Evolutionary conservation across 2,797 vertebrate species (phyloP).

Genomic region (Clamator glandarius): DNA sequence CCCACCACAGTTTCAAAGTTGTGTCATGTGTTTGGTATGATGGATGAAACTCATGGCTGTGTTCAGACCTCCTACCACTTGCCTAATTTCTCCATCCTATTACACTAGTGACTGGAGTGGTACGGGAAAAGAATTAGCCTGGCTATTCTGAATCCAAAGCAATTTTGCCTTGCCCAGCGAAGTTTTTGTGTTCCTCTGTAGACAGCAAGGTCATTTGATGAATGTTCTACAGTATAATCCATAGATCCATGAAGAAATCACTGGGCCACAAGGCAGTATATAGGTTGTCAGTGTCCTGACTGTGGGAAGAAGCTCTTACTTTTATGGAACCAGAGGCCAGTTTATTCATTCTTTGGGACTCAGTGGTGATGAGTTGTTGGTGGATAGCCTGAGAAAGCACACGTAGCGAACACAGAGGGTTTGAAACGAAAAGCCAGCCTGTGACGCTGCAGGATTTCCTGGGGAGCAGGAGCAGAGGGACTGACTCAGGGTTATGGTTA

Average conservation of each 20-base stretch:
- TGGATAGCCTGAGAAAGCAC: background rate
- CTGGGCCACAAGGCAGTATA: background rate
- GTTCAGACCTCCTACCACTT: background rate
- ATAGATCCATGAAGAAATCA: background rate
- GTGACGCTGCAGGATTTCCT: background rate
- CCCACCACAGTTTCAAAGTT: background rate
- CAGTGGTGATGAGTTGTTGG: background rate
- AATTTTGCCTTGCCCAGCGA: background rate
- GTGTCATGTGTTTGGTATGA: background rate
- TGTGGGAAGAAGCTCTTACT: background rate
- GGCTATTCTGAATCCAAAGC: background rate
- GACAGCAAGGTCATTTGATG: background rate
- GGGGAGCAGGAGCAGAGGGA: background rate
- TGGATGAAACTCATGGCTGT: background rate
- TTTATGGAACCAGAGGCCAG: background rate
- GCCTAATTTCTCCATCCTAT: background rate
- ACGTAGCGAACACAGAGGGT: rapidly evolving
- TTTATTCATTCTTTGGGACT: background rate
- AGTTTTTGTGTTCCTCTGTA: background rate
- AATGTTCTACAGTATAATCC: background rate
- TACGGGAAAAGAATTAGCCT: background rate
- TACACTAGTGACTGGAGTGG: background rate
- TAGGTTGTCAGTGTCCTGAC: background rate
- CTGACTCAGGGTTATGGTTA: background rate
- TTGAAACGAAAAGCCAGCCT: background rate